Base-by-base conservation (phyloP, 1,140 invertebrate genomes). In the Aleiodes sp. region DNA sequence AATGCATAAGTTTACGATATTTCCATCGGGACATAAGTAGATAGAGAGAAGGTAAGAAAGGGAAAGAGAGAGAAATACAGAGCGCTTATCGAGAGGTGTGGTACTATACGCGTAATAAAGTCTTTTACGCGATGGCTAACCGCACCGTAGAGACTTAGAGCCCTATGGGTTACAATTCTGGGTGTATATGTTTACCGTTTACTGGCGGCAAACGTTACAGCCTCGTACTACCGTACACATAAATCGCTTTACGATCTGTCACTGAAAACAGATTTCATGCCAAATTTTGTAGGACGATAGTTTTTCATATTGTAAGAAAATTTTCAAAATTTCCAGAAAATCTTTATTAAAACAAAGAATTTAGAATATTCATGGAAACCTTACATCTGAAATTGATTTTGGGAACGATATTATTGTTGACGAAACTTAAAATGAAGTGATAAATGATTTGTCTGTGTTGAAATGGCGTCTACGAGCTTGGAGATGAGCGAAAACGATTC, bases 221-320 rank as follows among this genome's bases (percentile, higher is more conserved):
- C 79, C 35, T 75, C 77, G 71, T 79, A 4, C n/a, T 2, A 12
- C 12, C 79, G 77, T 79, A 82, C 71, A 77, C 81, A 83, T 84
- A 84, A 85, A 83, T 85, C 77, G 80, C 73, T 84, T 85, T 84
- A 84, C 83, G 84, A 84, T 84, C 82, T 84, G 82, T 85, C 84
- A 78, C 84, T 84, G 82, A 83, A 80, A 84, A 81, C 80, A 75
- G 77, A 83, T 84, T 85, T 84, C 80, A 84, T 78, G 78, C 78
- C 72, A 76, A 81, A 82, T 73, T 83, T 76, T 82, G 74, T 79
- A n/a, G n/a, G n/a, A n/a, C n/a, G n/a, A n/a, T n/a, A n/a, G n/a
- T n/a, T n/a, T n/a, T n/a, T n/a, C n/a, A n/a, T n/a, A n/a, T n/a
- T n/a, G n/a, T n/a, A n/a, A n/a, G n/a, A n/a, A n/a, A n/a, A n/a